Conservation (phyloP, 2,113 vertebrate species). For the Oreochromis spilurus region DNA sequence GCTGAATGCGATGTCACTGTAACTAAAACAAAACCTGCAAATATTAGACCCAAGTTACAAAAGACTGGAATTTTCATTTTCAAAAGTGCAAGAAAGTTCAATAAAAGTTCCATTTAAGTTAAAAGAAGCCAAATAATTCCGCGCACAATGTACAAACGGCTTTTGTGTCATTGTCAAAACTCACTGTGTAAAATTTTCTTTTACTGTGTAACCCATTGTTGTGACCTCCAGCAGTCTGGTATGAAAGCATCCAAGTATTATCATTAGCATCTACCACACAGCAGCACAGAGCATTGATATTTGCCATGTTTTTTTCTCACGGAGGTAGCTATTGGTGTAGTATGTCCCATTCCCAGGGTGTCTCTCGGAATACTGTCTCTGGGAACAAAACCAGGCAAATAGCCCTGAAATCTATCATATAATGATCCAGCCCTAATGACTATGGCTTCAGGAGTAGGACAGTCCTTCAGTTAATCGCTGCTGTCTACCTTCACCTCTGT, state of each 20-base stretch:
- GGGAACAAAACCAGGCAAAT: slow-evolving; percentile 76
- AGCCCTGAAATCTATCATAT: slow-evolving; percentile 79
- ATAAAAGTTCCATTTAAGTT: neutral
- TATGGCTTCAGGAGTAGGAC: slow-evolving; percentile 52
- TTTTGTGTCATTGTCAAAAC: neutral
- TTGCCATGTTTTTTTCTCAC: slow-evolving; percentile 66
- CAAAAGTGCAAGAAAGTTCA: neutral
- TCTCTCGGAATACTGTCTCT: slow-evolving; percentile 68
- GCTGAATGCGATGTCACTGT: neutral
- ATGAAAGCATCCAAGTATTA: neutral
- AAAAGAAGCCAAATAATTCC: neutral
- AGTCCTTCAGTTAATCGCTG: slow-evolving; percentile 53
- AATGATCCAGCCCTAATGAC: slow-evolving; percentile 71
- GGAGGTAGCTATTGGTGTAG: slow-evolving; percentile 72
- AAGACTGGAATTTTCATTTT: neutral
- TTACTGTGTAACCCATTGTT: neutral
- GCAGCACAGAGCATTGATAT: slow-evolving; percentile 12
- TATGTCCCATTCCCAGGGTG: slow-evolving; percentile 76
- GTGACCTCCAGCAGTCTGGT: neutral
- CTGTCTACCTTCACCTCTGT: slow-evolving; percentile 54
- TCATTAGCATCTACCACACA: neutral
- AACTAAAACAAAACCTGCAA: neutral
- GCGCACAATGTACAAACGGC: neutral
- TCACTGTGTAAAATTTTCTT: neutral
- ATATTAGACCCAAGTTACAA: neutral